Evolutionary conservation across 2,113 vertebrate genomes (phyloP), one percentile per base, ranked within the genome.

Genomic region (Actinemys pallida): DNA sequence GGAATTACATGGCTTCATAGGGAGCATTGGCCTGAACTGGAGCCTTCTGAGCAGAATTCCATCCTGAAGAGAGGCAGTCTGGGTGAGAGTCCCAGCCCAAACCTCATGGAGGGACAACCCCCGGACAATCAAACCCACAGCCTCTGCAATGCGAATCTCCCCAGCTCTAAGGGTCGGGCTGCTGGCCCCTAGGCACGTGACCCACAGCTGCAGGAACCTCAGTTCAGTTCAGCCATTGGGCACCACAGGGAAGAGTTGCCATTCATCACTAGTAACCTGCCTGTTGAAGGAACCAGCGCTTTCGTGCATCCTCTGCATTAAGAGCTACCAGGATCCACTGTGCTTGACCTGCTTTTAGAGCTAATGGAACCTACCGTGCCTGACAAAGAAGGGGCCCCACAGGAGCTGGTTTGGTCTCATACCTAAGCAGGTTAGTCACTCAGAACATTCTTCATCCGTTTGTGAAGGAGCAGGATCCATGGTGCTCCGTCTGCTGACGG

Each of bases 1-100:
- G 9, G 92, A 94, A 89, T 92, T 57, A 81, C 93, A 83, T 76
- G 85, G 56, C 89, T 96, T 96, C 90, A 96, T 89, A 56, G 83
- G 85, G 78, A 83, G 11, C 3, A 79, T 92, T 91, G 65, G 54
- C 91, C 86, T 91, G 94, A 54, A n/a, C 22, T 16, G 45, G 47
- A 59, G 83, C 90, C 94, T 93, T 89, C 59, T 78, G n/a, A 92
- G 93, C 87, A 87, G 49, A 53, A 90, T 88, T 92, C 93, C 90
- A 95, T 89, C 94, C 54, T 86, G 88, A 82, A 86, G 87, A 89
- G 79, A 54, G 47, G 31, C 47, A 11, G 83, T 27, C 84, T 83
- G 89, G 81, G 69, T 12, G 25, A 87, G 93, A 90, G 93, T 89
- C 85, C 93, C 50, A 16, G 31, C 39, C 83, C 85, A 24, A 11